A percentile compares a stretch with the other conserved stretches of the same genome.
phyloP scores from a whole-genome alignment of 2,888 invertebrate genomes.

The Scotopteryx bipunctaria region DNA sequence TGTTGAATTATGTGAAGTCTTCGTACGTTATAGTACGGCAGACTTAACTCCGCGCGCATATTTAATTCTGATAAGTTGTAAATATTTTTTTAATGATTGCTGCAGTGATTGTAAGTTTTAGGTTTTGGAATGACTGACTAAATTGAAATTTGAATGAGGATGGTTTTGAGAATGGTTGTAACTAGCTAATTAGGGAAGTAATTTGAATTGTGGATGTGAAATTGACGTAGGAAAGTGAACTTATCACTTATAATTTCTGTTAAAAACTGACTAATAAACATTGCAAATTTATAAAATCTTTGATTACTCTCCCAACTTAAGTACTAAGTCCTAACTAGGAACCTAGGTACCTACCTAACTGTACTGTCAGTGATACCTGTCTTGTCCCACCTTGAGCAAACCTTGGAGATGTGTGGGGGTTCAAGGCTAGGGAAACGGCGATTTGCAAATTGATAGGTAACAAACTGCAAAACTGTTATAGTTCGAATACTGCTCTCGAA shows the following conservation, averaged over 20 bases:
- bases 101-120: constrained; percentile 75
- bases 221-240: constrained; percentile 48
- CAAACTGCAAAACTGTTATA: background rate
- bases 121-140: constrained; percentile 43
- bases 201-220: constrained; percentile 33
- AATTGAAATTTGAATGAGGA: background rate
- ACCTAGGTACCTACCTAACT: no score
- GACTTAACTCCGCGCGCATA: constrained; percentile 46
- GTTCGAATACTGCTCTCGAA: no score
- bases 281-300: no score
- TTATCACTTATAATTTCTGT: constrained; percentile 77
- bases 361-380: no score
- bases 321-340: no score
- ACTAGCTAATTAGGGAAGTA: background rate
- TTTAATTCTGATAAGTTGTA: constrained; percentile 67
- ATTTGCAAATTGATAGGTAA: background rate
- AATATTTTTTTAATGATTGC: constrained; percentile 68
- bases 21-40: constrained; percentile 73
- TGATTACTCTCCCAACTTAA: no score
- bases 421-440: background rate
- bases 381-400: no score
- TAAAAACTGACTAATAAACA: no score
- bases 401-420: background rate
- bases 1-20: constrained; percentile 50
- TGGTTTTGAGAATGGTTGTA: constrained; percentile 8